Conservation (phyloP, 2,888 invertebrate genomes). For the Drosophila percnosoma region DNA sequence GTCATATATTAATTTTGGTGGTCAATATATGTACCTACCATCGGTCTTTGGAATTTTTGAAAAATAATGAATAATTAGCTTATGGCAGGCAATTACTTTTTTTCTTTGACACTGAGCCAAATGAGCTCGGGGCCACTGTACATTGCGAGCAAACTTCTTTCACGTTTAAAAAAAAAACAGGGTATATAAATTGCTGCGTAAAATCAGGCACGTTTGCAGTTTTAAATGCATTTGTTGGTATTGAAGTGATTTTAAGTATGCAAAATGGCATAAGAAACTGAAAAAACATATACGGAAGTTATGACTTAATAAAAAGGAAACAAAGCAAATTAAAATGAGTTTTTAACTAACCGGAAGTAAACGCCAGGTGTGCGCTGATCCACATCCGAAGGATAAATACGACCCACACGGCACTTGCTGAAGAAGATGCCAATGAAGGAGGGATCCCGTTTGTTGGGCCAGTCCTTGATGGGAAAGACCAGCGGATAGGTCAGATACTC, state of each 20-base stretch:
- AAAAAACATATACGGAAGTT: conserved; percentile 30
- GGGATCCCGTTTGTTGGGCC: conserved; percentile 94
- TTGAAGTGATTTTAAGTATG: conserved; percentile 57
- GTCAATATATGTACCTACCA: no score
- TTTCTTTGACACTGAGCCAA: no score
- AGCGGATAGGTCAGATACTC: conserved; percentile 93
- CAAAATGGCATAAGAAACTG: conserved; percentile 47
- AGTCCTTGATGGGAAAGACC: conserved; percentile 94
- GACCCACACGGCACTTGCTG: conserved; percentile 94
- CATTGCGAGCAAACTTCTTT: not conserved
- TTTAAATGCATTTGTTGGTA: not conserved
- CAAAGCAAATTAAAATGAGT: not conserved
- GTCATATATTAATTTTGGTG: no score
- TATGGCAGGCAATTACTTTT: no score
- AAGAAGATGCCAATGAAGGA: conserved; percentile 97
- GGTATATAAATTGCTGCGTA: conserved; percentile 7
- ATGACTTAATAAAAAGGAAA: not conserved
- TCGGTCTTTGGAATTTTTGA: no score
- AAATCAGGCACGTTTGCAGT: not conserved
- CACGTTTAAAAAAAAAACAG: not conserved
- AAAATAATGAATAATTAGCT: no score
- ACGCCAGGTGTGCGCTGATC: conserved; percentile 92
- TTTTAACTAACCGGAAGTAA: conserved; percentile 88
- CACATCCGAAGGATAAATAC: conserved; percentile 89
- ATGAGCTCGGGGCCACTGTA: no score